Conservation (phyloP, 2,888 invertebrate genomes). For the Allophyes oxyacanthae region DNA sequence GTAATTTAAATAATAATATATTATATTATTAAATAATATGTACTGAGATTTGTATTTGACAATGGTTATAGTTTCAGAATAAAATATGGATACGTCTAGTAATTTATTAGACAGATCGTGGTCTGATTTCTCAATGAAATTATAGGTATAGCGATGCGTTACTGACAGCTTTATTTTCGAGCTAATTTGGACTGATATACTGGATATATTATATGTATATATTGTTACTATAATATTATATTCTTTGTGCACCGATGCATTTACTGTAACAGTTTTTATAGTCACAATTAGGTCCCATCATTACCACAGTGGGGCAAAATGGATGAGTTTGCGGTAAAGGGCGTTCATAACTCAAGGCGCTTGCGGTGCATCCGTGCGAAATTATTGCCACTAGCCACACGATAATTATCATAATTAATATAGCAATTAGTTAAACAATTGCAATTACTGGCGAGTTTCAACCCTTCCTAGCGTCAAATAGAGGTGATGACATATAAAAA, state of each 20-base stretch:
- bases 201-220: too few species aligned
- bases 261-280: conserved; percentile 54
- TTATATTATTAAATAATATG: conserved; percentile 30
- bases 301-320: conserved; percentile 50
- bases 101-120: conserved; percentile 12
- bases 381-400: conserved; percentile 42
- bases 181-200: conserved; percentile 37
- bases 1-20: conserved; percentile 45
- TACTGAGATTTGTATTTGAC: conserved; percentile 25
- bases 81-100: conserved; percentile 18
- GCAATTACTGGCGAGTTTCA: conserved; percentile 34
- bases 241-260: conserved; percentile 46
- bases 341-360: conserved; percentile 56
- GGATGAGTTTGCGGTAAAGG: conserved; percentile 56
- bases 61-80: conserved; percentile 19
- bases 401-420: conserved; percentile 59
- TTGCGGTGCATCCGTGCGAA: conserved; percentile 51
- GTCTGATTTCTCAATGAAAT: conserved; percentile 12
- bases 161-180: conserved; percentile 31
- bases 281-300: conserved; percentile 49
- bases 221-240: conserved; percentile 31
- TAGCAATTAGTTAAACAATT: conserved; percentile 55
- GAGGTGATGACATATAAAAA: conserved; percentile 40
- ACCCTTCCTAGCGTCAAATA: conserved; percentile 37
- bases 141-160: conserved; percentile 11